Base-by-base conservation (phyloP, 2,888 invertebrate species). In the Drosophila nr. fundita region DNA sequence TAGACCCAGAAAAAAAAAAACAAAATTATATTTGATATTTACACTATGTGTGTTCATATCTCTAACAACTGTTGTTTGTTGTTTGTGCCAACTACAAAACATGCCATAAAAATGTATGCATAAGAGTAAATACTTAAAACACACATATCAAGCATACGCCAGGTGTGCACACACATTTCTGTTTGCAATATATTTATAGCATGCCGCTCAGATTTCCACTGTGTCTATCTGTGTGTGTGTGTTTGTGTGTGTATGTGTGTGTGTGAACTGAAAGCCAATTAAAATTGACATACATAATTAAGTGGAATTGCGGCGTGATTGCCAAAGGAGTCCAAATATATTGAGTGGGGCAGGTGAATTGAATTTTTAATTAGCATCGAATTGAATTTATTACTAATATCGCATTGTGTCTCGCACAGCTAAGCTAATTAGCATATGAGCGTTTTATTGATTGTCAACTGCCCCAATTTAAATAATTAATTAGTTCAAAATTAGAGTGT, bases 241-340 rank as follows among this genome's bases (percentile, higher is more conserved):
- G 68, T 32, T 18, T 50, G 18, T 42, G 24, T 65, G 30, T 60
- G 52, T 55, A 38, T 73, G n/a, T n/a, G 53, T 62, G 59, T 66
- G 67, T 57, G 68, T 32, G 63, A 72, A 78, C 85, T 81, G 88
- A 87, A 87, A 78, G 89, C 87, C 89, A 89, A 87, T 87, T 87
- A 89, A 87, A 82, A 78, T 79, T 87, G 87, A 87, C 87, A 89
- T 81, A 83, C 73, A 83, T 87, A 83, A 89, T 86, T 86, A 83
- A 80, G 73, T 77, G 78, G 49, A 58, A 64, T 72, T 74, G 76
- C 55, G 72, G 66, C 65, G 42, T 30, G 57, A 42, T 61, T 66
- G 60, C 52, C 66, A 74, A 72, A 70, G 68, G 64, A 80, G 59
- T 45, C 72, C 61, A 81, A 83, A 86, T 64, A 81, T 67, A 75